Base-by-base conservation (phyloP, 2,113 vertebrate genomes). In the Procavia capensis region DNA sequence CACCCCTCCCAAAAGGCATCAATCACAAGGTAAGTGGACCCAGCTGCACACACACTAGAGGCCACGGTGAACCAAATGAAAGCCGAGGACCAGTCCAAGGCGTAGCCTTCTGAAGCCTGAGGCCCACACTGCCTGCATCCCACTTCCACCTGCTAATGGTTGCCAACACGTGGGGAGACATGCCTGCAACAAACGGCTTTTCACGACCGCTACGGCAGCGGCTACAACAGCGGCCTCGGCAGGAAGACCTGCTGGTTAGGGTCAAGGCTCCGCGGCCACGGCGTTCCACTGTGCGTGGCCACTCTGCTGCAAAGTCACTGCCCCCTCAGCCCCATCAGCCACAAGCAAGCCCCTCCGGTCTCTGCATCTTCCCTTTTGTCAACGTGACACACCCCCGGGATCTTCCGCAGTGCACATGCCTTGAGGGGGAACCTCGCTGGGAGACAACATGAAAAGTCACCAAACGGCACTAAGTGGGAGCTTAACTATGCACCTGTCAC, bases 181-280 rank as follows among this genome's bases (percentile, higher is more conserved):
- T 14, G 31, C 34, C 63, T 66, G 63, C 63, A 34, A 31, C 4
- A 5, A 66, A 22, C 4, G 24, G 31, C 25, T 64, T 63, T 29
- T 64, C 27, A 64, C 2, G 27, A 64, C 61, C 25, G 68, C 50
- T 1, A 10, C n/a, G 39, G 89, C 27, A 43, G n/a, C n/a, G 61
- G 47, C 43, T 90, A 24, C 76, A 29, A 87, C 87, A 82, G 80
- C 6, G 1, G 61, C 39, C 95, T 91, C 63, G 34, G 86, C 91
- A 94, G 63, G 79, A 78, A 66, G 10, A 93, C 63, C 86, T 70
- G 29, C 50, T 91, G 82, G 81, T 93, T 88, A 82, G 94, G 83
- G 91, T 91, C 86, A 96, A 85, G 88, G 68, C 39, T 68, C 66
- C 16, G 2, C 6, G 31, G 29, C 57, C 72, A 0, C 6, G 76